These are phyloP conservation scores for Arenaria interpres DNA, from an alignment of 2,113 vertebrate genomes.

Conservation along the genomic window DNA sequence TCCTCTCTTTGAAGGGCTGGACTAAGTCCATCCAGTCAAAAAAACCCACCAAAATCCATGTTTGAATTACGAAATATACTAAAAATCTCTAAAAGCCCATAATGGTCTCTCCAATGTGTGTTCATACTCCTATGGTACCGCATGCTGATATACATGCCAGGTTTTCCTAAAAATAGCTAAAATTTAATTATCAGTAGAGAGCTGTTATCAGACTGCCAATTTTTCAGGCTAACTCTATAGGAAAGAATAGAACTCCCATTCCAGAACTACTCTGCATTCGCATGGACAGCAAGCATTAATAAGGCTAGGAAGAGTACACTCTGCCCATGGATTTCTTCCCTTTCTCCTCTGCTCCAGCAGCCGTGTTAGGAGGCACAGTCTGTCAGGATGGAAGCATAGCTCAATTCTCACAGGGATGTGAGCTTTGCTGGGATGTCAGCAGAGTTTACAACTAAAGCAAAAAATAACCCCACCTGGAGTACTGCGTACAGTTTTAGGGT, in stretches of 20 bases:
- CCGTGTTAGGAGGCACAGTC: not conserved
- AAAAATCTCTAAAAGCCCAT: not conserved
- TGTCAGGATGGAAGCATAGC: fast-evolving
- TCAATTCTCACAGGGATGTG: fast-evolving
- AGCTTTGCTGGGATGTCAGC: not conserved
- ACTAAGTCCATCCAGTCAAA: not conserved
- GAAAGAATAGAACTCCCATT: not conserved
- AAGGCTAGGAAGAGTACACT: not conserved
- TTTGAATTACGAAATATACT: not conserved
- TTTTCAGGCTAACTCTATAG: not conserved
- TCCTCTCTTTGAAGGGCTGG: not conserved
- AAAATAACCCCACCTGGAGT: not conserved
- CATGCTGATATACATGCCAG: not conserved
- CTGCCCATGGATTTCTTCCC: not conserved
- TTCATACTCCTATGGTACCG: not conserved
- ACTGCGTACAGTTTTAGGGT: not conserved
- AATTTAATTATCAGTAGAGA: not conserved
- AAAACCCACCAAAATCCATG: fast-evolving
- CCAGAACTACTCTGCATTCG: not conserved
- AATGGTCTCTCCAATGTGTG: not conserved
- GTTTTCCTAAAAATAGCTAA: not conserved
- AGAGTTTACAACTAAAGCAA: not conserved
- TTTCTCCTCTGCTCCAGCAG: not conserved
- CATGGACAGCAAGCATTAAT: not conserved
- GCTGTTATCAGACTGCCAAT: not conserved